Evolutionary conservation across 2,113 vertebrate genomes (phyloP).

Genomic region (Pedionomus torquatus): DNA sequence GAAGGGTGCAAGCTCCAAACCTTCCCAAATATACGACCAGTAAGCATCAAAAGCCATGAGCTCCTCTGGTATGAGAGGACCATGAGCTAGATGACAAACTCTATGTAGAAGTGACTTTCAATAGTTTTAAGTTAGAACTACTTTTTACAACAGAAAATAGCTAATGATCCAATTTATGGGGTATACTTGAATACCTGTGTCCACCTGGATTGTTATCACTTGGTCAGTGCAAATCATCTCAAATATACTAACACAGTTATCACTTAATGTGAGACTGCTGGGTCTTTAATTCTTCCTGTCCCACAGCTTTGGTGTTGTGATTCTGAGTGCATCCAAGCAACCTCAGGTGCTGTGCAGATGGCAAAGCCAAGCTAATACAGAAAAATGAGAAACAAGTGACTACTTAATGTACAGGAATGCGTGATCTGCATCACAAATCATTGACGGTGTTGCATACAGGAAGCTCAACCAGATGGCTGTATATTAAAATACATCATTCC

Average conservation of each 20-base stretch:
- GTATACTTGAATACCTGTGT: constrained; percentile 38
- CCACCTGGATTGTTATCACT: constrained; percentile 40
- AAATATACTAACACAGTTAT: constrained; percentile 50
- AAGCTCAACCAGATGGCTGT: constrained; percentile 87
- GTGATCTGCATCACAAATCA: constrained; percentile 84
- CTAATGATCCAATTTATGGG: constrained; percentile 17
- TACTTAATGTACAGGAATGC: constrained; percentile 84
- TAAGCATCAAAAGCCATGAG: background rate
- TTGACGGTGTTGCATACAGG: constrained; percentile 72
- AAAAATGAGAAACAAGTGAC: constrained; percentile 88
- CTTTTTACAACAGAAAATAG: background rate
- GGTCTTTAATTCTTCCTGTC: constrained; percentile 64
- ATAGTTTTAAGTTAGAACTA: background rate
- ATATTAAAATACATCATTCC: constrained; percentile 85
- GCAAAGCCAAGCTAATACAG: constrained; percentile 88
- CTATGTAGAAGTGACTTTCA: background rate
- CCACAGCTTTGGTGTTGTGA: constrained; percentile 47
- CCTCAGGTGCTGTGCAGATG: constrained; percentile 89
- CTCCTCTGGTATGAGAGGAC: background rate
- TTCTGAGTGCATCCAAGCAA: constrained; percentile 79
- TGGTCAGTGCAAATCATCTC: constrained; percentile 62
- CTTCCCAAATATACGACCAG: background rate
- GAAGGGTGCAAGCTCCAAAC: background rate
- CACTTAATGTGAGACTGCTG: constrained; percentile 48
- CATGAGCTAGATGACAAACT: background rate